These are phyloP conservation scores for Clangula hyemalis DNA, from an alignment of 2,797 vertebrate genomes.

Conservation along the genomic window DNA sequence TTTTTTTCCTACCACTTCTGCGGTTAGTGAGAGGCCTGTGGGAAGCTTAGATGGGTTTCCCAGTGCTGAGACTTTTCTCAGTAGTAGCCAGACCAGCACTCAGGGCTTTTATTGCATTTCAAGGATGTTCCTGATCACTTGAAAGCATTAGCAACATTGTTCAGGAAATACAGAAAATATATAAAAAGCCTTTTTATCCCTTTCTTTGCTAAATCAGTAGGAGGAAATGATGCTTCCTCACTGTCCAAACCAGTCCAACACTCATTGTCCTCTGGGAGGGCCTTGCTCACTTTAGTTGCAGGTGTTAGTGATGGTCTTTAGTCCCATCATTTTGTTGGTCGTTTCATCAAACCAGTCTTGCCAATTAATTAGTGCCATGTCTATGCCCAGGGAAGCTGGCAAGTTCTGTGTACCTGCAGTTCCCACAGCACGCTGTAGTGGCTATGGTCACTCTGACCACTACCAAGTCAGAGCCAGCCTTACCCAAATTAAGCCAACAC, in stretches of 20 bases:
- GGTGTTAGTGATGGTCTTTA: background rate
- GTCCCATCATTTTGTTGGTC: background rate
- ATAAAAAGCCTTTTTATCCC: background rate
- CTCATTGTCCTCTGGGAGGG: background rate
- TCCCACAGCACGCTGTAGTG: accelerated
- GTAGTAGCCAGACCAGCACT: background rate
- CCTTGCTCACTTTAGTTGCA: background rate
- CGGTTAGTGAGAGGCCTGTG: background rate
- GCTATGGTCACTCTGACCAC: background rate
- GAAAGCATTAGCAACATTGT: background rate
- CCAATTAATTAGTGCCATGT: background rate
- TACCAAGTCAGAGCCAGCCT: background rate
- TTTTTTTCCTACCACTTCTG: background rate
- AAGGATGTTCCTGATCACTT: background rate
- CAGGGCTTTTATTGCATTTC: background rate
- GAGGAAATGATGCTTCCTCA: background rate
- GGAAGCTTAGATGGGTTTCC: background rate
- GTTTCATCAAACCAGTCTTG: background rate
- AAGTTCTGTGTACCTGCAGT: background rate
- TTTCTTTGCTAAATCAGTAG: background rate
- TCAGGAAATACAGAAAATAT: background rate
- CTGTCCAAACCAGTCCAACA: background rate
- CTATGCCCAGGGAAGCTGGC: background rate
- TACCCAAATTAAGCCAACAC: background rate
- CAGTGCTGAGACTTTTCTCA: background rate